A percentile compares a stretch with the other conserved stretches of the same genome.
These are phyloP conservation scores for Sula dactylatra DNA, from an alignment of 2,113 vertebrate species.

Conservation along the genomic window DNA sequence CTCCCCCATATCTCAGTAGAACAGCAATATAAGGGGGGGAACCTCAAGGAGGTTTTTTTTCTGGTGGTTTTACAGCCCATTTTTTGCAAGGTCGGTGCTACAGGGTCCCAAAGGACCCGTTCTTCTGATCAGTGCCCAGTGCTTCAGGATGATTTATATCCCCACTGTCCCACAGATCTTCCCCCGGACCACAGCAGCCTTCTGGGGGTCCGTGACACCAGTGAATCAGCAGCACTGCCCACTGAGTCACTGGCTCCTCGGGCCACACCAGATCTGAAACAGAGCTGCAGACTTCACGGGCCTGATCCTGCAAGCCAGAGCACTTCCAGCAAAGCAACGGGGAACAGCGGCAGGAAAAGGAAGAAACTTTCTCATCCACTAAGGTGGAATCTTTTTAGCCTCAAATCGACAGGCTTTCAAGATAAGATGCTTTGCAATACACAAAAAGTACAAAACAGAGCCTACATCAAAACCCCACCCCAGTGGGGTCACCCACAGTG, in stretches of 20 bases:
- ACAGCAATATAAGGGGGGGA: not conserved
- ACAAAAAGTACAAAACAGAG: not conserved
- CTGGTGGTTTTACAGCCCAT: not conserved
- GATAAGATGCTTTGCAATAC: not conserved
- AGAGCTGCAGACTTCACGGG: accelerated
- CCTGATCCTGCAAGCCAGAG: not conserved
- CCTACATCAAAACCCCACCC: not conserved
- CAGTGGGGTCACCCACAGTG: not conserved
- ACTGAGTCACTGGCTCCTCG: not conserved
- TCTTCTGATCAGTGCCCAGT: not conserved
- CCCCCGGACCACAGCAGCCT: not conserved
- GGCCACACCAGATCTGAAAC: not conserved
- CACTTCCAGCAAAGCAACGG: not conserved
- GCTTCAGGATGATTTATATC: not conserved
- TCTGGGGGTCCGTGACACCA: not conserved
- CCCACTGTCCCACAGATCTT: not conserved
- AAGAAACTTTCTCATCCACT: not conserved
- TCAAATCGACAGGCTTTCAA: not conserved
- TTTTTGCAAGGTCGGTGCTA: not conserved
- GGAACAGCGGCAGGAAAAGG: not conserved
- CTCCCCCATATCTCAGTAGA: not conserved
- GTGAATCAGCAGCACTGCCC: not conserved
- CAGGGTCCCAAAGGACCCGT: not conserved
- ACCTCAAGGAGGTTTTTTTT: not conserved
- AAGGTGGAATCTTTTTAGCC: not conserved